Evolutionary conservation across 2,888 invertebrate species (phyloP).

Genomic region (Pandemis corylana): DNA sequence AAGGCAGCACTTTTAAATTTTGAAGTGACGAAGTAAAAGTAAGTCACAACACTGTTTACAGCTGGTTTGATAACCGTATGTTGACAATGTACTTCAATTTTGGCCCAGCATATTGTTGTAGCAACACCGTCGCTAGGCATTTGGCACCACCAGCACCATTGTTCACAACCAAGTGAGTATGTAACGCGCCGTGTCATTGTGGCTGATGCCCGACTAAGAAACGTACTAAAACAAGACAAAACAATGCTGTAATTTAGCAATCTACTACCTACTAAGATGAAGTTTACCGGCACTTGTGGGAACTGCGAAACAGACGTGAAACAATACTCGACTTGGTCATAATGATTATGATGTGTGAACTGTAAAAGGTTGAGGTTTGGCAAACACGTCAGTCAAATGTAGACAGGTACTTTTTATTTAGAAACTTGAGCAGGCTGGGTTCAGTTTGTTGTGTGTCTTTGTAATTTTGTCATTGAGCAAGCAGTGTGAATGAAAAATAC

Average conservation of each 20-base stretch:
- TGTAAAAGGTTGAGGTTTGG: slow-evolving; percentile 38
- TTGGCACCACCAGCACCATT: slow-evolving; percentile 63
- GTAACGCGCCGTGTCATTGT: slow-evolving; percentile 67
- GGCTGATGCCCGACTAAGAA: slow-evolving; percentile 57
- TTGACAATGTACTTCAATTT: slow-evolving; percentile 33
- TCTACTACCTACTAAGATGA: slow-evolving; percentile 43
- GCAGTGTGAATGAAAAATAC: not conserved
- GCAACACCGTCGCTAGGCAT: slow-evolving; percentile 49
- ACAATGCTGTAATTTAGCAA: slow-evolving; percentile 60
- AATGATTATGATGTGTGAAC: slow-evolving; percentile 35
- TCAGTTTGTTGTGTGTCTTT: not conserved
- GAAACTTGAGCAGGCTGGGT: not conserved
- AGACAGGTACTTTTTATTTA: slow-evolving; percentile 21
- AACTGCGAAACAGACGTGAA: slow-evolving; percentile 50
- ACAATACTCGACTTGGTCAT: slow-evolving; percentile 45
- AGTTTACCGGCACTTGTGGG: slow-evolving; percentile 55
- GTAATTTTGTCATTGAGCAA: not conserved
- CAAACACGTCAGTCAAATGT: slow-evolving; percentile 27
- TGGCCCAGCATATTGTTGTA: slow-evolving; percentile 48
- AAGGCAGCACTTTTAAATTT: no score
- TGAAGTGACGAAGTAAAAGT: no score
- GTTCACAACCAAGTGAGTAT: slow-evolving; percentile 61
- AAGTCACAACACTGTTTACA: not conserved
- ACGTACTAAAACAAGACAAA: slow-evolving; percentile 58
- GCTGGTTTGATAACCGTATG: slow-evolving; percentile 21